Conservation (phyloP, 1,140 invertebrate genomes). For the Dryas iulia region DNA sequence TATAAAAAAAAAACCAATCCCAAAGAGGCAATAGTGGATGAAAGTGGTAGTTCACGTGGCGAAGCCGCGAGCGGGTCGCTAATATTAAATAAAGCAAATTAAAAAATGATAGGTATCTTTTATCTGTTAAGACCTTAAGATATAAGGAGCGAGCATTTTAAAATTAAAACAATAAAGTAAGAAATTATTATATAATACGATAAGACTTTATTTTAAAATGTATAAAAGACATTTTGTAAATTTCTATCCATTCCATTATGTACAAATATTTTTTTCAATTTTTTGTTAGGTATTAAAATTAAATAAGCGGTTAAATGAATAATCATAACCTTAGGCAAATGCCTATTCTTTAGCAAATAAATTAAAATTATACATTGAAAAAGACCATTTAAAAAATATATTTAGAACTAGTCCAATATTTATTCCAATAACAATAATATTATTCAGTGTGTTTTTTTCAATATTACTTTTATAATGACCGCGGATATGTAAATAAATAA, state of each 20-base stretch:
- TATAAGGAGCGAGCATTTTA: not conserved
- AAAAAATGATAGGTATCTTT: no score
- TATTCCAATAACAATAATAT: not conserved
- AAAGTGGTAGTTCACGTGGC: no score
- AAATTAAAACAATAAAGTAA: not conserved
- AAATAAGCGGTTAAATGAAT: conserved; percentile 6
- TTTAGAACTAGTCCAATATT: conserved; percentile 24
- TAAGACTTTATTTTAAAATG: not conserved
- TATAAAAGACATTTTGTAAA: conserved; percentile 33
- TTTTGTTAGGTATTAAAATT: not conserved
- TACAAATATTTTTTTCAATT: conserved; percentile 37
- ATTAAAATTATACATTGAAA: conserved; percentile 12
- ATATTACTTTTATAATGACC: not conserved
- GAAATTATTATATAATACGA: not conserved
- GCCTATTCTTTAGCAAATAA: no score
- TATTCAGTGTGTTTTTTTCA: not conserved
- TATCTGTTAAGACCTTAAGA: not conserved
- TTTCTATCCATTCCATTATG: conserved; percentile 46
- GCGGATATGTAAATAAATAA: conserved; percentile 5
- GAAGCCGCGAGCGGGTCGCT: no score
- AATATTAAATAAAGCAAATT: no score
- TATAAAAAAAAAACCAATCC: no score
- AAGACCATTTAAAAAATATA: conserved; percentile 6
- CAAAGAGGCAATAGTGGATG: no score
- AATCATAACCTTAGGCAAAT: conserved; percentile 3